Conservation (phyloP, 2,113 vertebrate species). For the Sporophila hypoxantha region DNA sequence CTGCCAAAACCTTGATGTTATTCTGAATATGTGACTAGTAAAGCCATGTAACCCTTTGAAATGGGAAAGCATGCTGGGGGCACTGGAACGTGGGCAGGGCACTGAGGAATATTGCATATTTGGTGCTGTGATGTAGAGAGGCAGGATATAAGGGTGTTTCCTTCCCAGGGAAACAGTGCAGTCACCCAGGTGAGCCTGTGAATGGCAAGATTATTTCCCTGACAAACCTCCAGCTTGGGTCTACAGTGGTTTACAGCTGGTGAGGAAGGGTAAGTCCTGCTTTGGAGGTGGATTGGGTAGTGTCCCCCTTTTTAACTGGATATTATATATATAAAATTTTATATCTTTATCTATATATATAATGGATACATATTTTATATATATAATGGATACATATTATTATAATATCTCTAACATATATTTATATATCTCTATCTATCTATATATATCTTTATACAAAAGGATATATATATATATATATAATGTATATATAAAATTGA, state of each 20-base stretch:
- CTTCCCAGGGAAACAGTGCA: conserved; percentile 52
- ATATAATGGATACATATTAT: no score
- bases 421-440: no score
- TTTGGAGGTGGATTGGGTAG: not conserved
- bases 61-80: not conserved
- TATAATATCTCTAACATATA: no score
- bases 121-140: not conserved
- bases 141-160: not conserved
- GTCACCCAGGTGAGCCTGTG: conserved; percentile 40
- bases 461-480: no score
- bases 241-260: conserved; percentile 54
- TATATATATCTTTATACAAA: no score
- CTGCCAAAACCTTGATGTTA: not conserved
- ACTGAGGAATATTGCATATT: not conserved
- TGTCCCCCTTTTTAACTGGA: not conserved
- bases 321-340: no score
- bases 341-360: no score
- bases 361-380: no score
- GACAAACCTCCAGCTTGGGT: conserved; percentile 14
- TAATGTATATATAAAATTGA: no score
- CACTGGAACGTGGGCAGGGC: not conserved
- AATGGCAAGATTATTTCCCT: conserved; percentile 41
- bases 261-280: conserved; percentile 62
- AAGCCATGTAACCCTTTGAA: conserved; percentile 23
- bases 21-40: conserved; percentile 42